Base-by-base conservation (phyloP, 2,888 invertebrate species). In the Luperina testacea region DNA sequence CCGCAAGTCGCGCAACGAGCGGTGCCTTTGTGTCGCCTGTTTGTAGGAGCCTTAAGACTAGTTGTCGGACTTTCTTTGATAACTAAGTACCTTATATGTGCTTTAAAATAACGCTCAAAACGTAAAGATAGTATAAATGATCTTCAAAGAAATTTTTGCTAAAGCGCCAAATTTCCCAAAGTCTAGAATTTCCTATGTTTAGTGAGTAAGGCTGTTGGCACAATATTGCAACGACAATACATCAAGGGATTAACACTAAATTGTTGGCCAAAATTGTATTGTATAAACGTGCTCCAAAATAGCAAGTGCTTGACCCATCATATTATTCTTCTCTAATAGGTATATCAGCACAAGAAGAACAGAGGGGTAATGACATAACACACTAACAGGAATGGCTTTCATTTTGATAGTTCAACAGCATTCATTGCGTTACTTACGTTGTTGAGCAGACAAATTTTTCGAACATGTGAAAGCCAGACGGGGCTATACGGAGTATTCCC, bases 161-260 rank as follows among this genome's bases (percentile, higher is more conserved):
- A 63, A 51, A 65, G 38, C 70, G 76, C 61, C 64, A 73, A 64
- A 61, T 59, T 76, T 45, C 38, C 8, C 71, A 38, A 67, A 70
- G 38, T 51, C 53, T 20, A 63, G 71, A n/a, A 74, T 75, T 77
- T 80, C 8, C 1, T 53, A 59, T 24, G 59, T 72, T 69, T 70
- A 57, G 69, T 65, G 32, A 63, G 70, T 51, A n/a, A 61, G 42
- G 67, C 57, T 81, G 53, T 81, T 84, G 81, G 85, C 85, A 75
- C 77, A 72, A 13, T 32, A 15, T 72, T 69, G 65, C 68, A 75
- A 70, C 32, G 17, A 20, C 74, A 77, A 67, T 81, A n/a, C 20
- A 81, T 84, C 83, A 72, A 63, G 61, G 77, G 77, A 84, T 84
- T 77, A 77, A 24, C 74, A 24, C 38, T 51, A 45, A 61, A 64